Conservation (phyloP, 92 coral and sea anemone genomes). For the Siderastrea radians region DNA sequence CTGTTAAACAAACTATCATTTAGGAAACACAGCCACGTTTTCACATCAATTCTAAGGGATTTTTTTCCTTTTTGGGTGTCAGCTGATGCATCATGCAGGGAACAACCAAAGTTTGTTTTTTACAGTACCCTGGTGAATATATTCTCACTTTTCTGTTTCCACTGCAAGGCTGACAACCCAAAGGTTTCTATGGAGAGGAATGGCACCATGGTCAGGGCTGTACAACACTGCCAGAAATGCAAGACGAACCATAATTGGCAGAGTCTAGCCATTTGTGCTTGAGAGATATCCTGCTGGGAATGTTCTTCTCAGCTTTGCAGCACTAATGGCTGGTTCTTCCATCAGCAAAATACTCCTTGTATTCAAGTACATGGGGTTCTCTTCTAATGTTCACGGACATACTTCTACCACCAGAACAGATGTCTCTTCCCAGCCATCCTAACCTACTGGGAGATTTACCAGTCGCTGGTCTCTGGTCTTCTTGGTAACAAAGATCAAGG, state of each 20-base stretch:
- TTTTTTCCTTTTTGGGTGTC: too few relatives aligned
- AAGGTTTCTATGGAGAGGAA: background rate
- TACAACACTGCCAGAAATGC: background rate
- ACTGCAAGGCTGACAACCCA: background rate
- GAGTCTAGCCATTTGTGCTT: background rate
- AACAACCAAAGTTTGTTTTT: background rate
- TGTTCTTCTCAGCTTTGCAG: conserved; percentile 35
- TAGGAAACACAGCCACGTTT: too few relatives aligned
- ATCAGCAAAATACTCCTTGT: conserved; percentile 27
- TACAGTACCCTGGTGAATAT: background rate
- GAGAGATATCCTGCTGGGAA: background rate
- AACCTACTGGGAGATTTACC: conserved; percentile 20
- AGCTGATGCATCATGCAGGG: background rate
- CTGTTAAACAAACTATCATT: too few relatives aligned
- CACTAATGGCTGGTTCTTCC: conserved; percentile 43
- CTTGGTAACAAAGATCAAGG: background rate
- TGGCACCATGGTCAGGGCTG: background rate
- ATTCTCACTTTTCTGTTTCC: background rate
- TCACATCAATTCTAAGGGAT: too few relatives aligned
- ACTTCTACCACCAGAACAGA: conserved; percentile 25
- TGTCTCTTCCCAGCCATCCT: conserved; percentile 19
- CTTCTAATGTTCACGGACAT: conserved; percentile 1
- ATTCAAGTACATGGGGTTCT: conserved; percentile 35
- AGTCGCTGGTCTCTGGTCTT: background rate
- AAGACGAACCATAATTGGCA: background rate